Percentiles rank a stretch among this genome's conserved stretches.
Evolutionary conservation across 2,113 vertebrate genomes (phyloP).

Genomic region (Elaphurus davidianus): DNA sequence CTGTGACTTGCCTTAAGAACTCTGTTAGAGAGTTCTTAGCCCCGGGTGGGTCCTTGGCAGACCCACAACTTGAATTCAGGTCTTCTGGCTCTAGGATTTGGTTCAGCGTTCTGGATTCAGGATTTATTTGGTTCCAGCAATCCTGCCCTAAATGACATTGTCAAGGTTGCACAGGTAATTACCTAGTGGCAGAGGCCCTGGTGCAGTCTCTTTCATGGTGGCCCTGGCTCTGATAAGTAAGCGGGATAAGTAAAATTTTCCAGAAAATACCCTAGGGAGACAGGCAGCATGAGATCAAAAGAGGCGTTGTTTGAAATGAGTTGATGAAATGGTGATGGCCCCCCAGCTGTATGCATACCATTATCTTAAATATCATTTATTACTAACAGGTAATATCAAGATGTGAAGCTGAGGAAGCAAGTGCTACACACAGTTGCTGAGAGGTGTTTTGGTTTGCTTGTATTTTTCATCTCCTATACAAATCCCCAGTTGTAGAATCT

Average conservation of each 20-base stretch:
- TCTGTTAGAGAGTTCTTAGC: background rate
- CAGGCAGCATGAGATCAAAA: background rate
- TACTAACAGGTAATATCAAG: background rate
- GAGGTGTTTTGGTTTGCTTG: background rate
- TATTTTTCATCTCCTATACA: background rate
- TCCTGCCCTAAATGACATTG: background rate
- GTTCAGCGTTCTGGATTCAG: background rate
- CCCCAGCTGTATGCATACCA: background rate
- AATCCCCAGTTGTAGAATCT: background rate
- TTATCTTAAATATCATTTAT: background rate
- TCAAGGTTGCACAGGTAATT: fast-evolving
- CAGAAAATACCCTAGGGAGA: background rate
- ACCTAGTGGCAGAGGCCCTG: fast-evolving
- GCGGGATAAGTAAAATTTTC: background rate
- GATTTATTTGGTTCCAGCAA: background rate
- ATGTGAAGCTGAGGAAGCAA: background rate
- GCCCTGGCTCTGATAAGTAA: fast-evolving
- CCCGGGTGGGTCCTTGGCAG: background rate
- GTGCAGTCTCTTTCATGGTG: fast-evolving
- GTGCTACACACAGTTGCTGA: background rate
- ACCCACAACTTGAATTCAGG: background rate
- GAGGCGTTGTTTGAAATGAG: background rate
- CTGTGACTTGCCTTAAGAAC: background rate
- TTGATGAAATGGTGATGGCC: background rate
- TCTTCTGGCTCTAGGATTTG: background rate